phyloP scores from a whole-genome alignment of 2,797 vertebrate species.

The Sphenopsis melanotis region DNA sequence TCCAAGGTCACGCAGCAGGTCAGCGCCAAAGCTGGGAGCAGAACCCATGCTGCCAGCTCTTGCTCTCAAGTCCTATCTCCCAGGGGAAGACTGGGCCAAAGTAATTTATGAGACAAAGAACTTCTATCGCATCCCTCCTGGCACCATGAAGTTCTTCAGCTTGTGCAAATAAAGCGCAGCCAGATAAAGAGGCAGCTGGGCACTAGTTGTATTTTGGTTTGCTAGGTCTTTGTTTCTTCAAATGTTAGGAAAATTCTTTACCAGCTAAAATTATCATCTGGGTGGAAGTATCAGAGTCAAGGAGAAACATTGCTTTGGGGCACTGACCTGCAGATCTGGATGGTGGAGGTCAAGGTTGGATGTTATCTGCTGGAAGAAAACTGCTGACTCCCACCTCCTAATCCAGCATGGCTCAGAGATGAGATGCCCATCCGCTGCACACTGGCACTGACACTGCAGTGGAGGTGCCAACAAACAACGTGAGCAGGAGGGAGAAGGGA shows the following conservation, averaged over 20 bases:
- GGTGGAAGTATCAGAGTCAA: not conserved
- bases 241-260: not conserved
- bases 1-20: conserved; percentile 51
- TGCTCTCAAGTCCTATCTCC: conserved; percentile 1
- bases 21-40: conserved; percentile 59
- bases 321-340: not conserved
- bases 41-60: conserved; percentile 41
- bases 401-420: not conserved
- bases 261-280: not conserved
- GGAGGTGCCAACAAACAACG: not conserved
- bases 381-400: not conserved
- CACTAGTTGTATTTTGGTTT: conserved; percentile 13
- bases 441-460: rapidly evolving
- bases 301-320: not conserved
- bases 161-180: conserved; percentile 36
- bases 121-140: conserved; percentile 30
- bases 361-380: not conserved
- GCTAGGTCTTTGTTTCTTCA: conserved; percentile 14
- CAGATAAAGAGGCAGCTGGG: conserved; percentile 30
- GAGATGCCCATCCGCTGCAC: not conserved
- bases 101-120: conserved; percentile 49
- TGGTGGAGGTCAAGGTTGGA: not conserved
- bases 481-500: not conserved
- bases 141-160: conserved; percentile 18
- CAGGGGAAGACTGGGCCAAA: not conserved